Evolutionary conservation across 2,888 invertebrate species (phyloP).

Genomic region (Brassicogethes aeneus): DNA sequence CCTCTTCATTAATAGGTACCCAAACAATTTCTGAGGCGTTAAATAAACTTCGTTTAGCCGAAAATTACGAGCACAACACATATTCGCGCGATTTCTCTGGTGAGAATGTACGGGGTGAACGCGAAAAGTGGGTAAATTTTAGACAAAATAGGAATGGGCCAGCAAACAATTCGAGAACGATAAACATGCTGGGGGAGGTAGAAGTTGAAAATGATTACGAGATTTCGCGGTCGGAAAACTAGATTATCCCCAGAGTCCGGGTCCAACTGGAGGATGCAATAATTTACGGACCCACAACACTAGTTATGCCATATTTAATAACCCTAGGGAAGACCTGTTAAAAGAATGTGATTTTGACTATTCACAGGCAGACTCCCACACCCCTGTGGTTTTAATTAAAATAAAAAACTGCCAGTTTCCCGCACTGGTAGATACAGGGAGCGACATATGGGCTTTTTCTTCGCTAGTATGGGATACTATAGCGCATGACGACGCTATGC

Average conservation of each 20-base stretch:
- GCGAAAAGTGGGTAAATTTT: no score
- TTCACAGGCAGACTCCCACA: not conserved
- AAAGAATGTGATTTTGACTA: not conserved
- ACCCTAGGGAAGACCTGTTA: not conserved
- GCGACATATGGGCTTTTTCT: not conserved
- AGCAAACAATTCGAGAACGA: no score
- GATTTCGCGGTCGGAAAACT: not conserved
- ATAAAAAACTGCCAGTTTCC: not conserved
- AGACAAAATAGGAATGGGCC: no score
- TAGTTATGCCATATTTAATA: not conserved
- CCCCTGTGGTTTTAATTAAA: not conserved
- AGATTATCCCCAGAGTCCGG: not conserved
- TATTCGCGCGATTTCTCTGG: no score
- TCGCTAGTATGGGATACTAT: not conserved
- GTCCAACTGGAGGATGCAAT: not conserved
- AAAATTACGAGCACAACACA: not conserved
- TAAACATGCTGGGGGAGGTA: no score
- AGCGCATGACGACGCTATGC: not conserved
- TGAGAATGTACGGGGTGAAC: no score
- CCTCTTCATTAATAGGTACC: not conserved
- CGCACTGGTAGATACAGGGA: not conserved
- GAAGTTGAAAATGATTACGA: no score
- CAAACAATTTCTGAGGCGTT: not conserved
- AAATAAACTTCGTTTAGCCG: not conserved
- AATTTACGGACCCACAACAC: not conserved